phyloP scores from a whole-genome alignment of 2,113 vertebrate genomes.

The Emydocephalus ijimae region DNA sequence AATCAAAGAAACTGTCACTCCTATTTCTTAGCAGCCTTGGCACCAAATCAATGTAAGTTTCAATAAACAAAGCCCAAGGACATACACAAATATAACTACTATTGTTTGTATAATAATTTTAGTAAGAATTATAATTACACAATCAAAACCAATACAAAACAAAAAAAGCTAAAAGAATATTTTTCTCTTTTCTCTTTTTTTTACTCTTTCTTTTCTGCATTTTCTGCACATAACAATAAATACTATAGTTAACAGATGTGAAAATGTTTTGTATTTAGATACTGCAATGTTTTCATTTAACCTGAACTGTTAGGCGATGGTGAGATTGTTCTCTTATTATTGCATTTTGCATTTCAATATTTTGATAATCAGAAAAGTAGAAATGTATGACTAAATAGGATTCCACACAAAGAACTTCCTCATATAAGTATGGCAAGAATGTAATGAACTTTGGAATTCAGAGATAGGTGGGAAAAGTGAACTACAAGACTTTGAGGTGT shows the following conservation, averaged over 20 bases:
- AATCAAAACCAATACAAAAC: neutral
- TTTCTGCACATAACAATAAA: conserved; percentile 8
- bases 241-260: neutral
- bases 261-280: neutral
- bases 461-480: neutral
- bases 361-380: neutral
- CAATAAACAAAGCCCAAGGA: neutral
- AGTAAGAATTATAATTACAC: neutral
- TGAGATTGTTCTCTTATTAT: rapidly evolving
- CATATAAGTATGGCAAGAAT: neutral
- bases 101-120: neutral
- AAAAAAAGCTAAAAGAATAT: neutral
- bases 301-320: neutral
- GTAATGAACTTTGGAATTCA: neutral
- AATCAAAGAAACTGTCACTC: neutral
- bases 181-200: neutral
- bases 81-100: conserved; percentile 10
- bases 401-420: neutral
- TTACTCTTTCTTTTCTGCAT: neutral
- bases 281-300: neutral
- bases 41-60: conserved; percentile 17
- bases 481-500: neutral
- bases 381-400: neutral
- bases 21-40: neutral
- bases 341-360: neutral